Conservation (phyloP, 2,888 invertebrate genomes). For the Metallyticus violacea region DNA sequence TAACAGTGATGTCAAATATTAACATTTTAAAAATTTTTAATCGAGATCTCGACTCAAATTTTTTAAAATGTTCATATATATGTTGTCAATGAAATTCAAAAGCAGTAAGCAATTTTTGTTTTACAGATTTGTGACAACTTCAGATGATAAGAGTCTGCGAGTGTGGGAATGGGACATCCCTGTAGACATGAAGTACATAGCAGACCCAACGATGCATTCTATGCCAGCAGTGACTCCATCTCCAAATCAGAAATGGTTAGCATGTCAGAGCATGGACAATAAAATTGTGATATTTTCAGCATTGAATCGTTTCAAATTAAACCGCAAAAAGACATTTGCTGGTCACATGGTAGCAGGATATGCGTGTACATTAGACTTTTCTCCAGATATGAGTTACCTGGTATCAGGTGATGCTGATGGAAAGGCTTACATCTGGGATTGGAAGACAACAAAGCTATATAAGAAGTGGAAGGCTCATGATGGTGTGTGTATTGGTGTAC, state of each 20-base stretch:
- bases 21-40: no score
- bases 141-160: conserved; percentile 96
- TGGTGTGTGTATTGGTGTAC: conserved; percentile 87
- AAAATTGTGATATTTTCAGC: conserved; percentile 98
- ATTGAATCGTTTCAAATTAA: conserved; percentile 94
- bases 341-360: conserved; percentile 99
- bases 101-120: not conserved
- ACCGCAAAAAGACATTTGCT: conserved; percentile 94
- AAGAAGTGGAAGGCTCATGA: conserved; percentile 99
- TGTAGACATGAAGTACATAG: conserved; percentile 99
- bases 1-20: no score
- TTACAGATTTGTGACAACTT: conserved; percentile 89
- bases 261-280: conserved; percentile 99
- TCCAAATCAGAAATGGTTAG: conserved; percentile 98
- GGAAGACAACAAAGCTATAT: conserved; percentile 97
- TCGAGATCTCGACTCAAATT: no score
- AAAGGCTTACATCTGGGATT: conserved; percentile 98
- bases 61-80: no score
- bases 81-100: no score
- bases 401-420: conserved; percentile 99
- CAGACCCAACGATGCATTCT: conserved; percentile 98
- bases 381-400: conserved; percentile 98
- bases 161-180: conserved; percentile 99
- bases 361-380: conserved; percentile 94
- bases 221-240: conserved; percentile 94